Base-by-base conservation (phyloP, 53 echinoderm and acorn worm species). In the Zoroaster sp. region DNA sequence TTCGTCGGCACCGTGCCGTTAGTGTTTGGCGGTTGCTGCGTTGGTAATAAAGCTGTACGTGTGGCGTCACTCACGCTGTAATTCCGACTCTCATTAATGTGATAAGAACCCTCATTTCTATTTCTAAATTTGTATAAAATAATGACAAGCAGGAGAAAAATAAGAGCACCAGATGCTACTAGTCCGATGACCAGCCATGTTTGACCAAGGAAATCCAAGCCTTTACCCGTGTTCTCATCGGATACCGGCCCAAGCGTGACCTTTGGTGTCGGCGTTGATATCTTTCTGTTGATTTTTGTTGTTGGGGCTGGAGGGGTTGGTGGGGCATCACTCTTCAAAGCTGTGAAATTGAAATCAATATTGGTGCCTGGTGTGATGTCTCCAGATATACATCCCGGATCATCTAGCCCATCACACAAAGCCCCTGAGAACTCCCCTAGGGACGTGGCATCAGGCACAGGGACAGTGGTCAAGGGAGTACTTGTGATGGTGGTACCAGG, bases 41-140 rank as follows among this genome's bases (percentile, higher is more conserved):
- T 69, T 39, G 96, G 96, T 33, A 97, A 76, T 42, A 97, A 89
- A 38, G 97, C 89, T 14, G 97, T 92, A 40, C 95, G 91, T 34
- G 95, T 95, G 21, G 81, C 90, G 34, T 89, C 90, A 17, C 53
- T 82, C 11, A 89, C 90, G 45, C 82, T 89, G 87, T 96, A 99
- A 73, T 99, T 99, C 36, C 99, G 91, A 86, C 99, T 99, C 89
- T 99, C 99, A 77, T 99, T 95, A 70, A 99, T 99, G 74, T 94
- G 96, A 72, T 99, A 99, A 32, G 99, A 99, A 75, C 99, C 99
- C 88, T 99, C 99, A 77, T 96, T 99, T 28, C 96, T 87, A 87
- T 99, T 99, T 44, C 96, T 92, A 91, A 91, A 96, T 73, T 96
- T 99, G 82, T 96, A 96, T 52, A 96, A 80, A 76, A 89, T 87